Evolutionary conservation across 2,797 vertebrate genomes (phyloP).

Genomic region (Karalla daura): DNA sequence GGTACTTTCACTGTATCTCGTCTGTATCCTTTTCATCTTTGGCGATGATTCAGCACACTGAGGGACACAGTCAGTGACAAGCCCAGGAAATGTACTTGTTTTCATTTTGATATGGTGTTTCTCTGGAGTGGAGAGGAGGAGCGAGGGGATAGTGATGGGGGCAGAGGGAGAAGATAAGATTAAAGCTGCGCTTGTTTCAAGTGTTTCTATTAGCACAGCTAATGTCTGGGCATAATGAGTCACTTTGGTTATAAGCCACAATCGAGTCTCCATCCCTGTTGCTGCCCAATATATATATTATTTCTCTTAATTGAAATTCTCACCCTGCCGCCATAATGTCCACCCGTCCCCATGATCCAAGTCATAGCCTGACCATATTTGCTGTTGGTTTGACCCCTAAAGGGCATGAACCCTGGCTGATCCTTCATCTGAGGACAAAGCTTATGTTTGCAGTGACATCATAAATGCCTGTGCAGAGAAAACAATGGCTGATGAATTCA

Average conservation of each 20-base stretch:
- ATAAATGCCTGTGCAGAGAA: conserved; percentile 79
- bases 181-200: conserved; percentile 10
- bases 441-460: conserved; percentile 83
- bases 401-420: conserved; percentile 74
- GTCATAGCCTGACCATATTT: conserved; percentile 74
- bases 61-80: neutral
- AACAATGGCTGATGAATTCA: conserved; percentile 82
- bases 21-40: neutral
- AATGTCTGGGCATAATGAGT: neutral
- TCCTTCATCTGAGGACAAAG: conserved; percentile 84
- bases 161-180: conserved; percentile 37
- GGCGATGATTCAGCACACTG: conserved; percentile 15
- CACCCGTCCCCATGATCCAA: conserved; percentile 54
- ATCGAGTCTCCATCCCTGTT: neutral
- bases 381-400: conserved; percentile 80
- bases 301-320: conserved; percentile 26
- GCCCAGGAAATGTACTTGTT: conserved; percentile 57
- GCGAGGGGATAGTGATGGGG: neutral
- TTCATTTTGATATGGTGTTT: conserved; percentile 57
- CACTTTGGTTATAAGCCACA: neutral
- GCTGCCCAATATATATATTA: neutral
- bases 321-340: conserved; percentile 55
- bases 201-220: neutral
- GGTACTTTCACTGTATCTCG: neutral
- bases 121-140: conserved; percentile 12